Evolutionary conservation across 2,113 vertebrate genomes (phyloP).

Genomic region (Lagenorhynchus albirostris): DNA sequence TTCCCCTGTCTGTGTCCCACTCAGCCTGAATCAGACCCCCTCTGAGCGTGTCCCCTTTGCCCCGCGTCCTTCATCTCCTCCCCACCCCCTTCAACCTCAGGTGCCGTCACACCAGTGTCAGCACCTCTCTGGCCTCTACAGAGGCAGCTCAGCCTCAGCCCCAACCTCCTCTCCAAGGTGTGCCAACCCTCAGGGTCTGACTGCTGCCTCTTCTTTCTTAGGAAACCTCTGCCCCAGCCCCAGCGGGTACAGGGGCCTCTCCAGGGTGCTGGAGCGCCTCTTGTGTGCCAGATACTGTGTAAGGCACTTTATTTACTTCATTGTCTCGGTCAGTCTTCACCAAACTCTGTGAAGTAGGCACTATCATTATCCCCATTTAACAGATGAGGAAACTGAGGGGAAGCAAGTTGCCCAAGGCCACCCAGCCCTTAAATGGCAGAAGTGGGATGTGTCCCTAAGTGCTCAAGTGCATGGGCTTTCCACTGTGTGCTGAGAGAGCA

Average conservation of each 20-base stretch:
- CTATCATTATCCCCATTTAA: neutral
- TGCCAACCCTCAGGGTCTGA: neutral
- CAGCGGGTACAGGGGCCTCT: neutral
- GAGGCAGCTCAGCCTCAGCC: neutral
- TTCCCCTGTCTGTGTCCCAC: neutral
- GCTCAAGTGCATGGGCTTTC: neutral
- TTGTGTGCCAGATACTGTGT: neutral
- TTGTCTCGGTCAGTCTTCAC: neutral
- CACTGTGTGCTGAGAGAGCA: neutral
- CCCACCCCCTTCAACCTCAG: fast-evolving
- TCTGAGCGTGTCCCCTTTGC: neutral
- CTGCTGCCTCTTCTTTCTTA: neutral
- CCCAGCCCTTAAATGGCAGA: neutral
- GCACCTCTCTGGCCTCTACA: neutral
- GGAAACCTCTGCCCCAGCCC: neutral
- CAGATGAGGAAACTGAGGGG: neutral
- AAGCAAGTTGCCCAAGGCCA: neutral
- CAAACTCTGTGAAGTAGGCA: neutral
- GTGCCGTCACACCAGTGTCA: neutral
- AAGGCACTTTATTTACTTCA: neutral
- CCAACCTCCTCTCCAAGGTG: neutral
- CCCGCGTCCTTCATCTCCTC: neutral
- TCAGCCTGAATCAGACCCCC: neutral
- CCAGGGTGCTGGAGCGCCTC: neutral
- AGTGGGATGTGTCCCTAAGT: neutral